Evolutionary conservation across 2,797 vertebrate genomes (phyloP), one percentile per base, ranked within the genome.

Genomic region (Enteromius thamalakanensis): DNA sequence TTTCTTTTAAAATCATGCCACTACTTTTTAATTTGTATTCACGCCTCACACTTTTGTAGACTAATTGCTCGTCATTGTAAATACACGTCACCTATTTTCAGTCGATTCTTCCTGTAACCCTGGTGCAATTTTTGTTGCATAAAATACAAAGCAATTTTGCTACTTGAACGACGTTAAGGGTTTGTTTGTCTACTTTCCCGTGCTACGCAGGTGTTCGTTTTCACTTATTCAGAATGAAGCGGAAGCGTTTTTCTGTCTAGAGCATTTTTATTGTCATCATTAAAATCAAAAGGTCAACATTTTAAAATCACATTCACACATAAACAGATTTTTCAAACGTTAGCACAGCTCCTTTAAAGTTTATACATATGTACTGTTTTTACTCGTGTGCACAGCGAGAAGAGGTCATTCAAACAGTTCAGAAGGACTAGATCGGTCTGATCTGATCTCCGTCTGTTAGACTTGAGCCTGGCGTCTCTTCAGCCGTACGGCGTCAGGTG

Each of bases 261-360:
- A 95, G 90, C 92, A 93, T 92, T 94, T 95, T 87, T 93, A 87
- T 94, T 92, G 81, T 85, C 71, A 92, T 93, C 76, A 87, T 90
- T 92, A 96, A 95, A 95, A 97, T 96, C 94, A 91, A 95, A 96
- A 95, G 94, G 94, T 97, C 96, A 96, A 96, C 95, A 96, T 96
- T 97, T 97, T 96, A 96, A 97, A 97, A 97, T 97, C 96, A 97
- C 97, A 96, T 96, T 98, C 97, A 95, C 93, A 95, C 94, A 96
- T 96, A 91, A 94, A 96, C 89, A 95, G 95, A 95, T 95, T 90
- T 55, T 95, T 93, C 34, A 94, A 95, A 94, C 95, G 96, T 97
- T 94, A 97, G 96, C 95, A 96, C 94, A 89, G 95, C 95, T 96
- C 94, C 95, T 96, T 96, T 95, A 95, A 93, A 96, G 95, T 96